A percentile compares a stretch with the other conserved stretches of the same genome.
phyloP scores from a whole-genome alignment of 2,113 vertebrate species.

The Dascyllus trimaculatus region DNA sequence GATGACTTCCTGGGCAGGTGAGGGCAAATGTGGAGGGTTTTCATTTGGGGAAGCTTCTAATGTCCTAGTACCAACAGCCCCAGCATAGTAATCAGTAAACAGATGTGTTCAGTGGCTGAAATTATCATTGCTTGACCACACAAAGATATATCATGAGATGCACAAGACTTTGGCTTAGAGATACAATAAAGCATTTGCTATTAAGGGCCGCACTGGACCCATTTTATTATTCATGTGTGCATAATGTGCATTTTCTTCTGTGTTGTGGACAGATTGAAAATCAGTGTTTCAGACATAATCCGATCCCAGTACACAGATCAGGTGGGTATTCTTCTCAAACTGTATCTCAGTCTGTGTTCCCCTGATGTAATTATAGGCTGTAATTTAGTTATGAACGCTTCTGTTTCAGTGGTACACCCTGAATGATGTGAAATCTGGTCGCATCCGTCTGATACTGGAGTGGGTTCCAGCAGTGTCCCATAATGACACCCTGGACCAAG shows the following conservation, averaged over 20 bases:
- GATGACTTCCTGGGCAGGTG: constrained; percentile 94
- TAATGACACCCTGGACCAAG: constrained; percentile 85
- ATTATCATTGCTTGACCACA: no score
- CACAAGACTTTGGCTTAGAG: no score
- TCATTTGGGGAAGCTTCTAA: neutral
- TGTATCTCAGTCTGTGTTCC: neutral
- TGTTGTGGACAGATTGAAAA: constrained; percentile 62
- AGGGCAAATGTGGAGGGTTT: constrained; percentile 30
- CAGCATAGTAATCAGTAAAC: neutral
- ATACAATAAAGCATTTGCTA: neutral
- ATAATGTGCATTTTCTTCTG: constrained; percentile 2
- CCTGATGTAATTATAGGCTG: neutral
- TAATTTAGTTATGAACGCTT: constrained; percentile 2
- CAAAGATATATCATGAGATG: no score
- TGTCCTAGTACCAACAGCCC: neutral
- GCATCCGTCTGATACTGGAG: constrained; percentile 89
- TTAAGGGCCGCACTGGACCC: neutral
- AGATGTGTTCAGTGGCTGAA: neutral
- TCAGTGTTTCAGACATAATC: constrained; percentile 78
- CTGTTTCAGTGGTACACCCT: constrained; percentile 89
- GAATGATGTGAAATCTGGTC: constrained; percentile 89
- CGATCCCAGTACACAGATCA: constrained; percentile 76
- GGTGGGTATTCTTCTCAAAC: constrained; percentile 54
- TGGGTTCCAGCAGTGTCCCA: constrained; percentile 83
- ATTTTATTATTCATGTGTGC: neutral